Evolutionary conservation across 2,797 vertebrate genomes (phyloP).

Genomic region (Macrochelys suwanniensis): DNA sequence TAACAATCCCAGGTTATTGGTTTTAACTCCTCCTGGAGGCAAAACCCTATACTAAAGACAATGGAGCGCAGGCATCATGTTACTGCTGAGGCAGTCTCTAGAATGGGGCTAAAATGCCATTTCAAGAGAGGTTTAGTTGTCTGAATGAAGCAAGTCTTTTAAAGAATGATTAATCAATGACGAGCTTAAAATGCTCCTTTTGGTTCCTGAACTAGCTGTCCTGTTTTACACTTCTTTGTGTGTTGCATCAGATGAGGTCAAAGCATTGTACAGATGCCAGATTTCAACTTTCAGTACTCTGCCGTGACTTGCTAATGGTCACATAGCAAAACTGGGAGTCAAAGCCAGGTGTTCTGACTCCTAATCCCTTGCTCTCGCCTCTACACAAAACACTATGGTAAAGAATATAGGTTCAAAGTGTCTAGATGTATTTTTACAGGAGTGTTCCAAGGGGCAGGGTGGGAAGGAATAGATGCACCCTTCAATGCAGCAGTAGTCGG

Average conservation of each 20-base stretch:
- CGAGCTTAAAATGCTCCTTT: slow-evolving; percentile 48
- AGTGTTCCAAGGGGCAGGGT: neutral
- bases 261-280: neutral
- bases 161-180: neutral
- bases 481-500: neutral
- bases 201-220: fast-evolving
- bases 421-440: neutral
- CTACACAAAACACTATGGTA: neutral
- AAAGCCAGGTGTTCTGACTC: neutral
- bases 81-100: neutral
- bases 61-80: neutral
- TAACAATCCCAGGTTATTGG: neutral
- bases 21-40: neutral
- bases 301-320: neutral
- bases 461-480: neutral
- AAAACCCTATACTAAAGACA: neutral
- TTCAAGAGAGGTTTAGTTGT: neutral
- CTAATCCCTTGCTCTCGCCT: neutral
- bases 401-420: neutral
- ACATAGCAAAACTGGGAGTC: neutral
- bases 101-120: neutral
- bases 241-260: neutral
- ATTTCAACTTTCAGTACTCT: neutral
- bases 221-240: neutral
- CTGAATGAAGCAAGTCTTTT: fast-evolving